Base-by-base conservation (phyloP, 1,140 invertebrate species). In the Nixonia krombeini region DNA sequence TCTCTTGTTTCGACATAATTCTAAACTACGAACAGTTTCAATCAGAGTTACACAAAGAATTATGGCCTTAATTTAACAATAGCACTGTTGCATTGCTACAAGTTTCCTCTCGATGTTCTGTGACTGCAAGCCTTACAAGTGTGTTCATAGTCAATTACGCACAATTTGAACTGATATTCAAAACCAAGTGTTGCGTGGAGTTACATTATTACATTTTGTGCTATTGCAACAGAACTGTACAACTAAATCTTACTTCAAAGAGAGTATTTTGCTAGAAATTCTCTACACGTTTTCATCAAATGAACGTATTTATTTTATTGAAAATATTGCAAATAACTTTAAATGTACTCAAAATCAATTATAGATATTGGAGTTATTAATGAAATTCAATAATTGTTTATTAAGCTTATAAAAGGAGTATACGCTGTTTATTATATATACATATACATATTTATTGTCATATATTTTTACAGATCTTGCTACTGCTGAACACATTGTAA, bases 1-100 rank as follows among this genome's bases (percentile, higher is more conserved):
- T 91, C 92, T 70, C 86, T 96, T 75, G 88, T 95, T 59, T 80
- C 87, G 86, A 90, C 87, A 89, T 90, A 88, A 89, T 76, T 52
- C 15, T 18, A 26, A 12, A 29, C n/a, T n/a, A 40, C 15, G n/a
- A n/a, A 49, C 31, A 21, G 28, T 10, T 10, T 41, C 37, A 21
- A 21, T 21, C 21, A 21, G 16, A 33, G 13, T 13, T 10, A 12
- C 12, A 33, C 31, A 13, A 10, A 42, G 35, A 18, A 37, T 41
- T 29, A 44, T 56, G n/a, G 16, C 17, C 46, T 61, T 52, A 16
- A 40, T 12, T 51, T 41, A 23, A 41, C 40, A 46, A 51, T 52
- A 56, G 37, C 29, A 61, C 50, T 46, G 2, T 31, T 41, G 2
- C 12, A 47, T 13, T 33, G 33, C 35, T 15, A 44, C 51, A 28